Evolutionary conservation across 2,113 vertebrate species (phyloP).

Genomic region (Hucho hucho): DNA sequence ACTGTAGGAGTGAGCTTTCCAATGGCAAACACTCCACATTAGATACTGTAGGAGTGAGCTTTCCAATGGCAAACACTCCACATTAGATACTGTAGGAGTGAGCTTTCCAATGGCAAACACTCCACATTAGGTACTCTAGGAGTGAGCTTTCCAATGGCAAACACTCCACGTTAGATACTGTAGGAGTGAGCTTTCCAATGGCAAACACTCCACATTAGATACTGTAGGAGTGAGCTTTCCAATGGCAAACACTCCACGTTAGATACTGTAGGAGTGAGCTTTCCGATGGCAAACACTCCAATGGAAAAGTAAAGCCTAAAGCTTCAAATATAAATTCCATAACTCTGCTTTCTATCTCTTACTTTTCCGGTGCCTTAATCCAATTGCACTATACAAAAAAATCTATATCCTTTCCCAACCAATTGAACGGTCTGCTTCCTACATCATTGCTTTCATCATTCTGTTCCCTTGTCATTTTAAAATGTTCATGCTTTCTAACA

Average conservation of each 20-base stretch:
- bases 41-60: neutral
- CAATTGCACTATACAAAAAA: neutral
- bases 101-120: neutral
- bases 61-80: neutral
- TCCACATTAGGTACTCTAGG: neutral
- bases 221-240: neutral
- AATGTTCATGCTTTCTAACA: neutral
- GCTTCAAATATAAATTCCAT: no score
- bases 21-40: neutral
- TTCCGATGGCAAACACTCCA: neutral
- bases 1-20: neutral
- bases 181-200: neutral
- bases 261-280: neutral
- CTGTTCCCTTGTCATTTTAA: neutral
- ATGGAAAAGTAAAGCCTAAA: neutral
- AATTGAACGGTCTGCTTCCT: neutral
- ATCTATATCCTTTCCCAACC: neutral
- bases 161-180: neutral
- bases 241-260: neutral
- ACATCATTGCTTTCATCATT: neutral
- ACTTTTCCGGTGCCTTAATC: neutral
- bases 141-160: neutral
- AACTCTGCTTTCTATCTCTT: neutral
- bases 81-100: neutral
- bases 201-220: neutral